Evolutionary conservation across 2,113 vertebrate species (phyloP).

Genomic region (Pantherophis guttatus): DNA sequence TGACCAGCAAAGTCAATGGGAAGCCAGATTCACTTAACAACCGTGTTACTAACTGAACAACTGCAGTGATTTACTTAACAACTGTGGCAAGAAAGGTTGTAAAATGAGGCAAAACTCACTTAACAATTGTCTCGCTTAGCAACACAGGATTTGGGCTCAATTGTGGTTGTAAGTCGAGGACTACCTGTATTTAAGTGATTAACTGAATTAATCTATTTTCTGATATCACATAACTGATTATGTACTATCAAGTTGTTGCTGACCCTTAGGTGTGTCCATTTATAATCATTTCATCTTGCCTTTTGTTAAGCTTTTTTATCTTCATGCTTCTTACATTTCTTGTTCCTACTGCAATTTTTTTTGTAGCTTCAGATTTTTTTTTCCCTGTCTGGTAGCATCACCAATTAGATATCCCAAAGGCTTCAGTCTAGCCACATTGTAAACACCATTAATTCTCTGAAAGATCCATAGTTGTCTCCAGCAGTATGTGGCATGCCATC

Average conservation of each 20-base stretch:
- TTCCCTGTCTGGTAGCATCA: background rate
- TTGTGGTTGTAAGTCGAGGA: too few species aligned
- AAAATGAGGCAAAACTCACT: too few species aligned
- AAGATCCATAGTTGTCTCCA: background rate
- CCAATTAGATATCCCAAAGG: background rate
- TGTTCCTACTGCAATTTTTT: background rate
- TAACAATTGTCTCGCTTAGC: too few species aligned
- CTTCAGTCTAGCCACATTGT: background rate
- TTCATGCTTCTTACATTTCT: background rate
- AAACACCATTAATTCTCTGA: background rate
- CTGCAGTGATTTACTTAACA: too few species aligned
- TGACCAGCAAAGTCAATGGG: too few species aligned
- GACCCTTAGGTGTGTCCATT: background rate
- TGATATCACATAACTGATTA: background rate
- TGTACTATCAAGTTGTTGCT: background rate
- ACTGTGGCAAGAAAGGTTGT: too few species aligned
- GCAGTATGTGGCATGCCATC: background rate
- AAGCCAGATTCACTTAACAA: too few species aligned
- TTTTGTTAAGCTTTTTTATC: background rate
- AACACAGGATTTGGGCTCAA: too few species aligned
- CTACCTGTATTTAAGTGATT: background rate
- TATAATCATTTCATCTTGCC: background rate
- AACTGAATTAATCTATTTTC: background rate
- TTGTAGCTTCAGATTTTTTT: background rate
- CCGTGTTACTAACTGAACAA: too few species aligned